These are phyloP conservation scores for Agrochola macilenta DNA, from an alignment of 2,888 invertebrate species.

Conservation along the genomic window DNA sequence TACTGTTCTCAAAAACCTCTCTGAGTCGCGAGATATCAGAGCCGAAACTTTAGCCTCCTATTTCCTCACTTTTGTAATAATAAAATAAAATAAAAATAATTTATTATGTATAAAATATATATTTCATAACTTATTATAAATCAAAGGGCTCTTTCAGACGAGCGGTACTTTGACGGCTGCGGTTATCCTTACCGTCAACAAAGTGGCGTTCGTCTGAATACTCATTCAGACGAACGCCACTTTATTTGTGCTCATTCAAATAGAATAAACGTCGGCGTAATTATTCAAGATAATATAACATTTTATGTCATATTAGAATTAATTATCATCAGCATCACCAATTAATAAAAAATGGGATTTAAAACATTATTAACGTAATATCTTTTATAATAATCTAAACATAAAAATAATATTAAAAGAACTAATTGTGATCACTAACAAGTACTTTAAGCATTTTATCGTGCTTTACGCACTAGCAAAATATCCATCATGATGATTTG, in stretches of 20 bases:
- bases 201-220: slow-evolving; percentile 3
- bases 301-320: slow-evolving; percentile 30
- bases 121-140: slow-evolving; percentile 49
- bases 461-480: slow-evolving; percentile 1
- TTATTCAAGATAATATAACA: slow-evolving; percentile 21
- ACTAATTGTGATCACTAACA: slow-evolving; percentile 25
- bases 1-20: not conserved
- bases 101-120: slow-evolving; percentile 51
- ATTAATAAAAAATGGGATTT: slow-evolving; percentile 13
- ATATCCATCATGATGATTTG: not conserved
- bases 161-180: slow-evolving; percentile 1
- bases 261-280: slow-evolving; percentile 32
- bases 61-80: not conserved
- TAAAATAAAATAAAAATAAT: slow-evolving; percentile 31
- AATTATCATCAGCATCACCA: slow-evolving; percentile 16
- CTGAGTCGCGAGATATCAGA: not conserved
- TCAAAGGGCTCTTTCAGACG: slow-evolving; percentile 17
- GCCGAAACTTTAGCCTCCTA: not conserved
- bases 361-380: slow-evolving; percentile 37
- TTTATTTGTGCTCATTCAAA: slow-evolving; percentile 8
- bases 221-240: no score
- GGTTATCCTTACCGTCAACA: not conserved
- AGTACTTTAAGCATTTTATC: not conserved
- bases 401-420: slow-evolving; percentile 5
- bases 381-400: slow-evolving; percentile 13